Percentiles rank a stretch among this genome's conserved stretches.
Conservation (phyloP, 2,888 invertebrate species). For the Priocnemis perturbator region DNA sequence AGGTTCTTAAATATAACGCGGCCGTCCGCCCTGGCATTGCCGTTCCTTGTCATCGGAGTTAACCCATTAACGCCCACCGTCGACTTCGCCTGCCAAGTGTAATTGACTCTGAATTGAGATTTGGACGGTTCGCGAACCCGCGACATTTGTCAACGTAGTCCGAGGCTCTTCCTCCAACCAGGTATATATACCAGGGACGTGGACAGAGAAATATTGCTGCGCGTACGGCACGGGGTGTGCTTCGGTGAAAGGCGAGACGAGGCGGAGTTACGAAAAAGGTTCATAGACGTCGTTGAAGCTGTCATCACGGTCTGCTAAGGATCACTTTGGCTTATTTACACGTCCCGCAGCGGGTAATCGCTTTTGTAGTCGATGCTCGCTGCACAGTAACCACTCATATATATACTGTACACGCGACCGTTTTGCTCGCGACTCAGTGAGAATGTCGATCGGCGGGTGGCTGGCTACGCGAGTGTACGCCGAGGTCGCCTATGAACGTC, state of each 20-base stretch:
- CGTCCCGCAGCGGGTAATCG: no score
- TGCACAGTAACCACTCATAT: no score
- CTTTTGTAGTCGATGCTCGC: no score
- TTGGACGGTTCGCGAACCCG: slow-evolving; percentile 47
- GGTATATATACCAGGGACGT: slow-evolving; percentile 40
- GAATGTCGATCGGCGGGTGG: no score
- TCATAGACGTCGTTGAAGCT: not conserved
- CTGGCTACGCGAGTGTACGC: no score
- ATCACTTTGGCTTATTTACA: not conserved
- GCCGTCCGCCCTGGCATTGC: slow-evolving; percentile 46
- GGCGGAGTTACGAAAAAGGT: not conserved
- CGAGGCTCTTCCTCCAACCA: slow-evolving; percentile 46
- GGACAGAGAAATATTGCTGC: slow-evolving; percentile 53
- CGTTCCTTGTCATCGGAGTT: slow-evolving; percentile 54
- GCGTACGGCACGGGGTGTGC: slow-evolving; percentile 34
- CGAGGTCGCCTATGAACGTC: no score
- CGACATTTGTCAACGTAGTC: slow-evolving; percentile 50
- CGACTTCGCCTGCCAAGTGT: slow-evolving; percentile 51
- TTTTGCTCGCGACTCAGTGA: no score
- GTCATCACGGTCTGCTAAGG: not conserved
- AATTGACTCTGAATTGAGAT: slow-evolving; percentile 56
- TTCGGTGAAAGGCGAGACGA: slow-evolving; percentile 28
- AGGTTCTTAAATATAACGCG: slow-evolving; percentile 32
- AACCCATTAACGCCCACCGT: slow-evolving; percentile 58
- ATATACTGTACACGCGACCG: no score